These are phyloP conservation scores for Thaumatotibia leucotreta DNA, from an alignment of 1,140 invertebrate species.

Conservation along the genomic window DNA sequence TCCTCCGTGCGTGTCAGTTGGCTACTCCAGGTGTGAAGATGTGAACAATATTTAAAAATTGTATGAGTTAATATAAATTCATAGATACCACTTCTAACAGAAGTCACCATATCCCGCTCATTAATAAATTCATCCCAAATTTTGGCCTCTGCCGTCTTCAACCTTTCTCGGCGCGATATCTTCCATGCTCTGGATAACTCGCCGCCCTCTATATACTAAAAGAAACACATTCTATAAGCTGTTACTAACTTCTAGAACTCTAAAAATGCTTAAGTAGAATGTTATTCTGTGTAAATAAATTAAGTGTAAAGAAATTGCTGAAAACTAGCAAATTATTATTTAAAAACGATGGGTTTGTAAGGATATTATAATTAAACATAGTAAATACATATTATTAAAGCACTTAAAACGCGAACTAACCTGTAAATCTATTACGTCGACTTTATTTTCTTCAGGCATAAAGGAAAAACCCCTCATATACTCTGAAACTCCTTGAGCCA, in stretches of 20 bases:
- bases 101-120: constrained; percentile 50
- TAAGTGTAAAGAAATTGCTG: too few relatives aligned
- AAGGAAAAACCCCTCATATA: constrained; percentile 53
- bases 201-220: constrained; percentile 52
- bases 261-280: too few relatives aligned
- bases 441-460: constrained; percentile 46
- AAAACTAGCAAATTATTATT: too few relatives aligned
- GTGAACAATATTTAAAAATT: too few relatives aligned
- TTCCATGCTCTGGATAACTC: constrained; percentile 56
- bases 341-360: too few relatives aligned
- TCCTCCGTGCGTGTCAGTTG: too few relatives aligned
- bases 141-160: constrained; percentile 51
- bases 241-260: too few relatives aligned
- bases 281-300: too few relatives aligned
- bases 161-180: constrained; percentile 37
- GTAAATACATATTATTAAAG: too few relatives aligned
- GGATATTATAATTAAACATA: too few relatives aligned
- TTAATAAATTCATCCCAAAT: constrained; percentile 64
- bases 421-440: constrained; percentile 42
- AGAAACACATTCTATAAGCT: too few relatives aligned
- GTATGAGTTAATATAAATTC: neutral
- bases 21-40: too few relatives aligned
- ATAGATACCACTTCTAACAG: constrained; percentile 46
- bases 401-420: constrained; percentile 20
- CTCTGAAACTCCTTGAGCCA: constrained; percentile 16